These are phyloP conservation scores for Dugesia japonica DNA, from an alignment of 2,888 invertebrate genomes.

Conservation along the genomic window DNA sequence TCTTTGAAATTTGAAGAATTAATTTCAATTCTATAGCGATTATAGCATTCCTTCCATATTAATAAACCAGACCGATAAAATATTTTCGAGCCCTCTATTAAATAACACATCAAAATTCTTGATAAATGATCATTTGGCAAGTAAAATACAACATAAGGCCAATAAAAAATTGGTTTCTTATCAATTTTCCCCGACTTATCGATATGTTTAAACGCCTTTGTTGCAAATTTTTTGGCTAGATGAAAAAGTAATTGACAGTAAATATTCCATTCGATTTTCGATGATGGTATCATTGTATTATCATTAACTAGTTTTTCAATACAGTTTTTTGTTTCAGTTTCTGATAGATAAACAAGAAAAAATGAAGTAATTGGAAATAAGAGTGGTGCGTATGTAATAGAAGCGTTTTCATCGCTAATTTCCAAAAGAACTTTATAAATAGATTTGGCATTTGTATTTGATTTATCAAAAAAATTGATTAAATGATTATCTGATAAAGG, in stretches of 20 bases:
- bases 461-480: background rate
- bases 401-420: background rate
- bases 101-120: background rate
- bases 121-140: background rate
- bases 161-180: background rate
- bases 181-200: background rate
- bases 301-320: background rate
- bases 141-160: background rate
- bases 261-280: background rate
- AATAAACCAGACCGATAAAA: constrained; percentile 21
- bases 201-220: background rate
- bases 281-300: background rate
- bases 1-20: background rate
- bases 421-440: background rate
- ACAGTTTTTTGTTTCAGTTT: background rate
- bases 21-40: background rate
- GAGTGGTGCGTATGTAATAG: background rate
- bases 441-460: constrained; percentile 1
- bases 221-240: background rate
- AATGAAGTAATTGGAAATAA: background rate
- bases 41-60: constrained; percentile 24
- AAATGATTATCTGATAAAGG: background rate
- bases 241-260: background rate
- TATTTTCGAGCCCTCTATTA: background rate
- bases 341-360: background rate